Percentiles rank a stretch among this genome's conserved stretches.
These are phyloP conservation scores for Frieseomelitta varia DNA, from an alignment of 1,140 invertebrate species.

Conservation along the genomic window DNA sequence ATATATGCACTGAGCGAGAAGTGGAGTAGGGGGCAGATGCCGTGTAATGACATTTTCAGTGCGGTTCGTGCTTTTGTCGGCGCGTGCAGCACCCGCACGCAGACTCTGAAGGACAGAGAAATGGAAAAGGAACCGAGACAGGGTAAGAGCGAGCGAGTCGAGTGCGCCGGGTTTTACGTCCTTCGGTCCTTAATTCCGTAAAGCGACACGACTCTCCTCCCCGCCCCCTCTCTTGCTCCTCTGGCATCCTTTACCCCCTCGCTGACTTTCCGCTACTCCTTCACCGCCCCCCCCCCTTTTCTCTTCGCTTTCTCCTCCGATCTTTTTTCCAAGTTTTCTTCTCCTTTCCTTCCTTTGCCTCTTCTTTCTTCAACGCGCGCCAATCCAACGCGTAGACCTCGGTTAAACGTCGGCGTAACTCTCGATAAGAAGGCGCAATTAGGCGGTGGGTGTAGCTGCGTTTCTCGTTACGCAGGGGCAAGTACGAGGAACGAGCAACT, in stretches of 20 bases:
- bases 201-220: conserved; percentile 46
- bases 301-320: background rate
- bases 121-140: conserved; percentile 28
- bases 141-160: conserved; percentile 13
- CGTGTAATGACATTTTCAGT: conserved; percentile 56
- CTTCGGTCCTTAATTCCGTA: conserved; percentile 67
- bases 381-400: background rate
- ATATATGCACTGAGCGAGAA: background rate
- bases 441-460: background rate
- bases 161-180: conserved; percentile 59
- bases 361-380: background rate
- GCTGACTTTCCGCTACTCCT: conserved; percentile 46
- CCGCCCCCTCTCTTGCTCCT: background rate
- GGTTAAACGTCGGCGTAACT: conserved; percentile 40
- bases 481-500: background rate
- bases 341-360: background rate
- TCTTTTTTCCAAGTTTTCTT: background rate
- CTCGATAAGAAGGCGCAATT: conserved; percentile 45
- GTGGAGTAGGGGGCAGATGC: conserved; percentile 20
- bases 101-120: background rate
- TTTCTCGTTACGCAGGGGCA: conserved; percentile 9
- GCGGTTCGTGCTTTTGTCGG: conserved; percentile 52
- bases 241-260: conserved; percentile 42
- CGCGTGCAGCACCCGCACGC: conserved; percentile 8
- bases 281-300: conserved; percentile 13